phyloP scores from a whole-genome alignment of 2,797 vertebrate species.

The Megalops cyprinoides region DNA sequence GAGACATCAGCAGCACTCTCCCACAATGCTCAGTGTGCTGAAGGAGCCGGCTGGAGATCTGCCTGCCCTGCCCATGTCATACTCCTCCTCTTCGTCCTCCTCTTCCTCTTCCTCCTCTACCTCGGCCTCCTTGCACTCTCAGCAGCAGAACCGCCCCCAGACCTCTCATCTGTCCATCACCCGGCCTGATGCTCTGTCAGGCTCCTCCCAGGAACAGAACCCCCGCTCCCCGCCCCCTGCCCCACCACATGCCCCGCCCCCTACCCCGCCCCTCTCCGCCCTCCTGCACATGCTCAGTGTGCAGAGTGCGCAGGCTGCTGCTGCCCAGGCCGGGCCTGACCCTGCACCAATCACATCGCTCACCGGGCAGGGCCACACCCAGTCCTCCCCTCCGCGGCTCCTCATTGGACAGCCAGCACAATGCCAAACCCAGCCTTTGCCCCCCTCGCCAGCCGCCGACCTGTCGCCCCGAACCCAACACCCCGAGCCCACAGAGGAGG shows the following conservation, averaged over 20 bases:
- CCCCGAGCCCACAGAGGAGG: constrained; percentile 19
- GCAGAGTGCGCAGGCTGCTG: constrained; percentile 10
- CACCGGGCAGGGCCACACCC: constrained; percentile 37
- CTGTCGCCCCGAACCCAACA: constrained; percentile 33
- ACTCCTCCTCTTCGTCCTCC: constrained; percentile 59
- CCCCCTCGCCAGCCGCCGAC: constrained; percentile 14
- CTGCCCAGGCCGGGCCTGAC: background rate
- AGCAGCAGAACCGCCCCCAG: constrained; percentile 66
- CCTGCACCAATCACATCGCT: background rate
- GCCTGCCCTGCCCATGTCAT: constrained; percentile 62
- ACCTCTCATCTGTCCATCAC: constrained; percentile 39
- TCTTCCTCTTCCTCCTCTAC: background rate
- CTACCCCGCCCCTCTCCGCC: constrained; percentile 62
- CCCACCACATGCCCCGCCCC: constrained; percentile 20
- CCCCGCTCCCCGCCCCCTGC: background rate
- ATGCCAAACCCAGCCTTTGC: constrained; percentile 8
- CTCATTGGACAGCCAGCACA: constrained; percentile 22
- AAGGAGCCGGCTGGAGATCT: constrained; percentile 67
- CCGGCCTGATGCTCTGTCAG: constrained; percentile 37
- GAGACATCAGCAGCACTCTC: constrained; percentile 76
- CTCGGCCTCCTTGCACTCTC: background rate
- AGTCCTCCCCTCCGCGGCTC: constrained; percentile 37
- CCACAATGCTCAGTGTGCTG: constrained; percentile 77
- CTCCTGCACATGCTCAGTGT: constrained; percentile 53
- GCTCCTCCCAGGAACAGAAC: constrained; percentile 52